Evolutionary conservation across 2,888 invertebrate genomes (phyloP), one percentile per base, ranked within the genome.

Genomic region (Sipha maydis): DNA sequence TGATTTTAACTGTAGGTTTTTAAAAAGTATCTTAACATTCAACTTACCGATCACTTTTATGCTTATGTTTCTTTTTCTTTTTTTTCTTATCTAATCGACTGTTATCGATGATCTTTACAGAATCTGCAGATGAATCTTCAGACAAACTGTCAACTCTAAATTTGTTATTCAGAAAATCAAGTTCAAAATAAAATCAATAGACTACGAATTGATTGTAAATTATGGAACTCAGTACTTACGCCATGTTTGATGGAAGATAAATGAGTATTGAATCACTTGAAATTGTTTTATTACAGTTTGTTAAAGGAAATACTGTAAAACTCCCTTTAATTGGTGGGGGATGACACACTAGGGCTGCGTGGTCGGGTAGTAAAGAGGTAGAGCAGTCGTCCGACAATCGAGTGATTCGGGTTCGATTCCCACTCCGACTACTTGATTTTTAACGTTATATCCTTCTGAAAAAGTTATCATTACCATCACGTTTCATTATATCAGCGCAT

Each of bases 31-130:
- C 25, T 83, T 11, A 75, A 61, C 75, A 73, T 8, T 38, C n/a
- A 67, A 82, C 75, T 82, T n/a, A 88, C 88, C 82, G 80, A 48
- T 88, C 88, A 76, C 19, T 82, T 75, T 76, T 88, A 79, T 88
- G 88, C 69, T 88, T 88, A 14, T 88, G 88, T 75, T 88, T 88
- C 80, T 88, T 88, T 67, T 88, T 88, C 88, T 88, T 88, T 48
- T 88, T 88, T 19, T 88, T 88, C 61, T 88, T 88, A 82, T 88
- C 88, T 67, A 80, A 67, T 67, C 88, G 80, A 34, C 31, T 76
- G 25, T 28, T 80, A 41, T 88, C 88, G 48, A 88, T 41, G 75
- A 88, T 3, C 76, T 88, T 88, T 5, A 75, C 75, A n/a, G 88
- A 88, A n/a, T 88, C 88, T 5, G 11, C 75, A 25, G 88, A 88